phyloP scores from a whole-genome alignment of 2,797 vertebrate genomes.

The Macropus fuliginosus region DNA sequence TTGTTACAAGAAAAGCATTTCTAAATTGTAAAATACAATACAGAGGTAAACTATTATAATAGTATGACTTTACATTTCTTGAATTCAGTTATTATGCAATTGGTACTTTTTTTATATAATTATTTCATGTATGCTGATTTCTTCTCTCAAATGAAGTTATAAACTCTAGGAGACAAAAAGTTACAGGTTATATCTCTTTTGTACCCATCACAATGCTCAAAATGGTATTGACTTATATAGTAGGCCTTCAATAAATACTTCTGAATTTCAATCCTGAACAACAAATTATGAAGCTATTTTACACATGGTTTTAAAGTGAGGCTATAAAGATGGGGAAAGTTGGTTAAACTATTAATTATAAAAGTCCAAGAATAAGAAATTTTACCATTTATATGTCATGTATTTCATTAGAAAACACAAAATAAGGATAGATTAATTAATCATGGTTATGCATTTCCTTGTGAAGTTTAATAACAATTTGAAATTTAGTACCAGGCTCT shows the following conservation, averaged over 20 bases:
- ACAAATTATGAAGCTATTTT: background rate
- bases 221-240: background rate
- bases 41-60: background rate
- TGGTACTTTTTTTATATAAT: background rate
- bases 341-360: background rate
- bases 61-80: background rate
- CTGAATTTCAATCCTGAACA: background rate
- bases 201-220: background rate
- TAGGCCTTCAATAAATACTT: background rate
- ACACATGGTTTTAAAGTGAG: slow-evolving; percentile 2
- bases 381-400: slow-evolving; percentile 16
- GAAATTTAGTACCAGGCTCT: slow-evolving; percentile 46
- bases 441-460: slow-evolving; percentile 56
- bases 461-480: slow-evolving; percentile 35
- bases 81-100: background rate
- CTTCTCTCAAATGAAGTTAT: background rate
- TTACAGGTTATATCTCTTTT: background rate
- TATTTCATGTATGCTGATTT: background rate
- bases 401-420: slow-evolving; percentile 31
- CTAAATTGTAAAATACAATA: background rate
- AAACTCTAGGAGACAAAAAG: background rate
- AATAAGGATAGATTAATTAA: slow-evolving; percentile 10
- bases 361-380: background rate
- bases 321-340: background rate
- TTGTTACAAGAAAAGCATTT: background rate